A percentile compares a stretch with the other conserved stretches of the same genome.
phyloP scores from a whole-genome alignment of 1,140 invertebrate species.

The Drosophila pandora region DNA sequence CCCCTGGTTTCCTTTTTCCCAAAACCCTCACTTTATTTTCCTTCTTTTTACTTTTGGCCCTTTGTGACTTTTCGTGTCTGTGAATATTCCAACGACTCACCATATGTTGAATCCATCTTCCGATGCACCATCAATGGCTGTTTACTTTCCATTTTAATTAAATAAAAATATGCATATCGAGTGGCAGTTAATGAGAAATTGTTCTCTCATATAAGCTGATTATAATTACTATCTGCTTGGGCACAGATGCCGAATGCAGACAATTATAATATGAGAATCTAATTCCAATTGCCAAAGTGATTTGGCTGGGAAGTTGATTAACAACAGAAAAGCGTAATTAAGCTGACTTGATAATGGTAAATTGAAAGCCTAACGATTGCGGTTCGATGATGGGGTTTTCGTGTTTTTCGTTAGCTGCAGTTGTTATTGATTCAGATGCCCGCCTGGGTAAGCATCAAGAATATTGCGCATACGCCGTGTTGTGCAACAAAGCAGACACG shows the following conservation, averaged over 20 bases:
- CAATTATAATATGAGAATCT: constrained; percentile 15
- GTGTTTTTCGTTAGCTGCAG: constrained; percentile 8
- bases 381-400: constrained; percentile 7
- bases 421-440: constrained; percentile 6
- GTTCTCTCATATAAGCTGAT: constrained; percentile 58
- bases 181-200: constrained; percentile 39
- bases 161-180: constrained; percentile 71
- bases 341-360: constrained; percentile 26
- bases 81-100: constrained; percentile 58
- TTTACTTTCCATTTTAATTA: constrained; percentile 76
- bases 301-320: constrained; percentile 25
- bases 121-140: constrained; percentile 59
- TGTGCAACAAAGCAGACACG: constrained; percentile 61
- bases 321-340: constrained; percentile 37
- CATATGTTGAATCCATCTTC: constrained; percentile 48
- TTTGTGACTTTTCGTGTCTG: constrained; percentile 58
- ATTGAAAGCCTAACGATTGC: constrained; percentile 33
- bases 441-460: neutral
- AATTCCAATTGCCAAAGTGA: constrained; percentile 15
- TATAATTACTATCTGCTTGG: constrained; percentile 33
- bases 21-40: constrained; percentile 9
- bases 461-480: constrained; percentile 40
- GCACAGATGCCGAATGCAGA: constrained; percentile 3
- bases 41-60: constrained; percentile 6
- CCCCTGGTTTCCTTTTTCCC: constrained; percentile 17